These are phyloP conservation scores for Butastur rufipennis DNA, from an alignment of 2,113 vertebrate species.

Conservation along the genomic window DNA sequence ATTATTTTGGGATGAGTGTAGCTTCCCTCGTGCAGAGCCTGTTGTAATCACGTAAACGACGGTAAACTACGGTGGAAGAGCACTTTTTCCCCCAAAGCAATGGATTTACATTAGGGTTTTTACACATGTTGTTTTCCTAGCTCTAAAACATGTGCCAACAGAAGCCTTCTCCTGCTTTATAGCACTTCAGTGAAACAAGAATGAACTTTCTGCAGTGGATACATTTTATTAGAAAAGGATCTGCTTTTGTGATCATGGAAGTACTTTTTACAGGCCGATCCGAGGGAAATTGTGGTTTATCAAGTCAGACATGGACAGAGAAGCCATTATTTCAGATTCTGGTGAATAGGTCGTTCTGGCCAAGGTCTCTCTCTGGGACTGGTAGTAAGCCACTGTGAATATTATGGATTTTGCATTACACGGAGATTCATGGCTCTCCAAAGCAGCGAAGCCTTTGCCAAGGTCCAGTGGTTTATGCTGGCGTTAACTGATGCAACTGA, in stretches of 20 bases:
- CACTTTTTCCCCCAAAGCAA: not conserved
- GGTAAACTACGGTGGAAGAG: not conserved
- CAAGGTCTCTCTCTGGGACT: not conserved
- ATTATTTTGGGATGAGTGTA: not conserved
- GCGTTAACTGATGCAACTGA: not conserved
- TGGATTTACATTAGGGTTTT: slow-evolving; percentile 16
- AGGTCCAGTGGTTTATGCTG: slow-evolving; percentile 25
- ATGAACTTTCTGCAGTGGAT: not conserved
- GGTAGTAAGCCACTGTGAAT: not conserved
- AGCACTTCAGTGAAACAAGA: not conserved
- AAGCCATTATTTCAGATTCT: not conserved
- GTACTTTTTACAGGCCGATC: not conserved
- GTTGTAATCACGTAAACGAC: not conserved
- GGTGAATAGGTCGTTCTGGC: not conserved
- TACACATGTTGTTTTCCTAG: not conserved
- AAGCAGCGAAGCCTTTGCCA: not conserved
- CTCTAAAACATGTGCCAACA: slow-evolving; percentile 15
- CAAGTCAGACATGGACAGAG: not conserved
- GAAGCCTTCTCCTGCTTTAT: not conserved
- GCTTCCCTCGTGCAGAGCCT: not conserved
- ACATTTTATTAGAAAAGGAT: not conserved
- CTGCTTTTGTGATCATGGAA: slow-evolving; percentile 9
- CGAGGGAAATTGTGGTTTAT: not conserved
- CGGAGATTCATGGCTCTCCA: not conserved
- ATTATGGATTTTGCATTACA: not conserved